Evolutionary conservation across 2,113 vertebrate genomes (phyloP), one percentile per base, ranked within the genome.

Genomic region (Rattus rattus): DNA sequence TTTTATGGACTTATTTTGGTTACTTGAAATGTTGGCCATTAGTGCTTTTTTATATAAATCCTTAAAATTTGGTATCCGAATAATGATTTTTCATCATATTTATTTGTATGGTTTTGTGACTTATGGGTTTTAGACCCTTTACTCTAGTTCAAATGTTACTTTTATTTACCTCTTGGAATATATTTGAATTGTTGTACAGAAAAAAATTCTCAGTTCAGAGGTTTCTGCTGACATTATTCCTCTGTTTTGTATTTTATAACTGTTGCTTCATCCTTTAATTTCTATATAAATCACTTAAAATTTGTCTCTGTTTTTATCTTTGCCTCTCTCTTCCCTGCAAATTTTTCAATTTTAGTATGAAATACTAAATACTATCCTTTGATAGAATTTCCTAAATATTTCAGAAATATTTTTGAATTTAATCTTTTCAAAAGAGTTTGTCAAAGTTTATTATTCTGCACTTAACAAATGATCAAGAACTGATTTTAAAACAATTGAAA

Each of bases 241-340:
- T n/a, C n/a, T n/a, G n/a, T n/a, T n/a, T n/a, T n/a, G n/a, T n/a
- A n/a, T n/a, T n/a, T n/a, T n/a, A 26, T 52, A 63, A 28, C 9
- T 76, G 17, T 22, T 63, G 0, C n/a, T n/a, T n/a, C n/a, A n/a
- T 59, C 7, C 0, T 73, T 85, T 30, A 30, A 39, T 75, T 69
- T 86, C 59, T 61, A 86, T 9, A 24, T 70, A 95, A 76, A 59
- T 72, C 47, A 63, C 39, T 56, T 75, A 70, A 94, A 94, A 91
- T 79, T 13, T 16, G n/a, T n/a, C n/a, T n/a, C n/a, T n/a, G n/a
- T n/a, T n/a, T n/a, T n/a, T n/a, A n/a, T n/a, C n/a, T n/a, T n/a
- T n/a, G n/a, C n/a, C n/a, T n/a, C n/a, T n/a, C n/a, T n/a, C n/a
- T n/a, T n/a, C n/a, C n/a, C n/a, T n/a, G n/a, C n/a, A n/a, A n/a